phyloP scores from a whole-genome alignment of 2,888 invertebrate genomes.

The Pardosa pseudoannulata region DNA sequence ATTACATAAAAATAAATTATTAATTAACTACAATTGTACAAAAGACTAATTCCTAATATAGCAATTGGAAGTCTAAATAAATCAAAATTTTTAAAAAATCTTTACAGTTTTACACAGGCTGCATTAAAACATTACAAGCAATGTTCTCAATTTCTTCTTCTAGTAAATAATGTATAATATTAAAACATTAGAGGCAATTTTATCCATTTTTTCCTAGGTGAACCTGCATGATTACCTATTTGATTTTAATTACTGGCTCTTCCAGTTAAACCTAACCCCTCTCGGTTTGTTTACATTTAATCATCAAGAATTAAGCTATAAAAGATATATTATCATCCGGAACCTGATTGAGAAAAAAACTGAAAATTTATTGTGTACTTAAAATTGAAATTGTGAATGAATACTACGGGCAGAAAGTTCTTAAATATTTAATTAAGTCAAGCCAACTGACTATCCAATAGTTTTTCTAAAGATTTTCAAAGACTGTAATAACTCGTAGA shows the following conservation, averaged over 20 bases:
- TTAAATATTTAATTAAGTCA: slow-evolving; percentile 42
- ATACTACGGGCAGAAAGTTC: not conserved
- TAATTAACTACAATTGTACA: too few relatives aligned
- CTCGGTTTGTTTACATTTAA: not conserved
- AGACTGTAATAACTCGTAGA: not conserved
- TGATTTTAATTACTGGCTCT: not conserved
- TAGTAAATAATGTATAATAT: too few relatives aligned
- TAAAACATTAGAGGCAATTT: too few relatives aligned
- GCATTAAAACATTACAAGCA: too few relatives aligned
- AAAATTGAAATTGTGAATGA: not conserved
- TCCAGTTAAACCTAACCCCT: not conserved
- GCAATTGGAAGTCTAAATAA: too few relatives aligned
- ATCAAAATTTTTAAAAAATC: too few relatives aligned
- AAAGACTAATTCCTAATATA: too few relatives aligned
- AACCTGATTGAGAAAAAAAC: not conserved
- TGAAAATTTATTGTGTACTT: not conserved
- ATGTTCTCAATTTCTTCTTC: too few relatives aligned
- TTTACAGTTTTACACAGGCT: too few relatives aligned
- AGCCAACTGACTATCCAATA: slow-evolving; percentile 18
- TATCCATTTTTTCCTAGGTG: too few relatives aligned
- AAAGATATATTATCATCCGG: not conserved
- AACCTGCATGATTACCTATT: not conserved
- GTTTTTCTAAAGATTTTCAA: not conserved
- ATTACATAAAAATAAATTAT: too few relatives aligned
- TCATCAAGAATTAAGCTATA: not conserved